Evolutionary conservation across 1,140 invertebrate species (phyloP).

Genomic region (Andricus grossulariae): DNA sequence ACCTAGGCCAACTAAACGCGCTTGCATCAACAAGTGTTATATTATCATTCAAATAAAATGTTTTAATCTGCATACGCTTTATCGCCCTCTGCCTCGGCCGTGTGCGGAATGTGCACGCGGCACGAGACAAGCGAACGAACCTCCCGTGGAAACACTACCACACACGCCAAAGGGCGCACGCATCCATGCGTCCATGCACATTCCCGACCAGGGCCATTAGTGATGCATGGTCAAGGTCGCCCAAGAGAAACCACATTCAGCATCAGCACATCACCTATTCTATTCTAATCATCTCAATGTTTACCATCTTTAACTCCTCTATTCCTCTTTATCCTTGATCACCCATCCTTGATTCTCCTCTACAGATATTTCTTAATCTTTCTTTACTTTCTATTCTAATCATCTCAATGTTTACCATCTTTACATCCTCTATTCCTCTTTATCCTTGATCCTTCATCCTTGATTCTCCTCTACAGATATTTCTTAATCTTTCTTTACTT

Average conservation of each 20-base stretch:
- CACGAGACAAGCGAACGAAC: slow-evolving; percentile 67
- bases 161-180: slow-evolving; percentile 55
- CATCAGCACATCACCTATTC: not conserved
- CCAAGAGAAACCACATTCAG: slow-evolving; percentile 52
- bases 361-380: too few species aligned
- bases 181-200: slow-evolving; percentile 33
- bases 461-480: too few species aligned
- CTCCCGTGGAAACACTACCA: slow-evolving; percentile 34
- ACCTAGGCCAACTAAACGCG: slow-evolving; percentile 71
- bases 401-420: too few species aligned
- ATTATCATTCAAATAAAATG: slow-evolving; percentile 78
- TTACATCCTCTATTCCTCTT: too few species aligned
- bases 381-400: too few species aligned
- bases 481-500: too few species aligned
- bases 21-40: slow-evolving; percentile 77
- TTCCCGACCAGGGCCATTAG: slow-evolving; percentile 46
- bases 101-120: slow-evolving; percentile 70
- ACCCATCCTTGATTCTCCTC: too few species aligned
- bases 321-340: too few species aligned
- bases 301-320: too few species aligned
- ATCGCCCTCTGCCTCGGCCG: slow-evolving; percentile 69
- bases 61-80: slow-evolving; percentile 77
- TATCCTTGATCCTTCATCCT: too few species aligned
- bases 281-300: not conserved
- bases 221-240: slow-evolving; percentile 57